phyloP scores from a whole-genome alignment of 2,797 vertebrate genomes.

The Chanos chanos region DNA sequence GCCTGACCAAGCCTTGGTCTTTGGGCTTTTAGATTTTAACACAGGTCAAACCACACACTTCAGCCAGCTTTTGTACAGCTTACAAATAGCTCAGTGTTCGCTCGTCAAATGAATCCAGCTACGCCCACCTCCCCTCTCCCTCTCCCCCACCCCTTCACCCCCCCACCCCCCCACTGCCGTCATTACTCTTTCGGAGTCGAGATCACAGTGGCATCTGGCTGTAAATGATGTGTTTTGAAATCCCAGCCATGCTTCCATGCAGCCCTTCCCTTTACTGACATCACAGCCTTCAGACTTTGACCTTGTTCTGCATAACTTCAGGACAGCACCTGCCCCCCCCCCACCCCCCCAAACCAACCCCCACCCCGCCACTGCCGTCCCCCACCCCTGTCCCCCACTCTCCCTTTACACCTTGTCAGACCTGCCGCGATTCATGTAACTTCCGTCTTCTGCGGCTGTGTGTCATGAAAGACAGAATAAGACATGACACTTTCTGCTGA shows the following conservation, averaged over 20 bases:
- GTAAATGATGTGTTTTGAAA: conserved; percentile 35
- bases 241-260: conserved; percentile 12
- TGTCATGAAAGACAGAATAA: too few species aligned
- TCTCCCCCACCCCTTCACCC: neutral
- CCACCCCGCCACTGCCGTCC: too few species aligned
- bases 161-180: neutral
- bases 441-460: too few species aligned
- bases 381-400: too few species aligned
- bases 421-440: too few species aligned
- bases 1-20: too few species aligned
- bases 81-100: neutral
- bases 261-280: neutral
- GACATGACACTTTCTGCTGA: too few species aligned
- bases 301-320: neutral
- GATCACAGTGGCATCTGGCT: conserved; percentile 18
- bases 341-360: too few species aligned
- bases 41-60: neutral
- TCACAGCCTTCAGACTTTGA: conserved; percentile 9
- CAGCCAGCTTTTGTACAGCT: conserved; percentile 21
- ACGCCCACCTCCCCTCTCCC: neutral
- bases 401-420: too few species aligned
- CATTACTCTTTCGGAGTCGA: conserved; percentile 17
- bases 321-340: too few species aligned
- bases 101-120: conserved; percentile 10
- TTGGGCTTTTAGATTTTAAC: neutral